A percentile compares a stretch with the other conserved stretches of the same genome.
These are phyloP conservation scores for Unio pictorum DNA, from an alignment of 2,888 invertebrate species.

Conservation along the genomic window DNA sequence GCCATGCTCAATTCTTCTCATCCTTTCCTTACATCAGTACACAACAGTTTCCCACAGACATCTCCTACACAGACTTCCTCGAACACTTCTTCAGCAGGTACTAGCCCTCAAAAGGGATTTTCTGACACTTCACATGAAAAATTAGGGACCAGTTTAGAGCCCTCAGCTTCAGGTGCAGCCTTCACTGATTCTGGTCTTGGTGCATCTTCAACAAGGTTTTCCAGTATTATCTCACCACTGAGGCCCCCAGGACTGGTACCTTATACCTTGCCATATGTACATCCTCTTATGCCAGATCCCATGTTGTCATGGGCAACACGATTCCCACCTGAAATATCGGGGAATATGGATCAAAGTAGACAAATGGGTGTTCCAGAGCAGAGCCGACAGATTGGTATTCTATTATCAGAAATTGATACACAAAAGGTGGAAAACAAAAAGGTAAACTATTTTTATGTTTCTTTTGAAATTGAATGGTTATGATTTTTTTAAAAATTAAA, in stretches of 20 bases:
- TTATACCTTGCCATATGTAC: background rate
- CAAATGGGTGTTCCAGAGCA: slow-evolving; percentile 16
- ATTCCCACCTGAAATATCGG: slow-evolving; percentile 14
- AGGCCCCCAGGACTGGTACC: slow-evolving; percentile 1
- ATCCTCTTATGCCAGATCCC: slow-evolving; percentile 27
- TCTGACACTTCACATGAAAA: background rate
- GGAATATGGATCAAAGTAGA: slow-evolving; percentile 2
- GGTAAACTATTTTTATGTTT: slow-evolving; percentile 18
- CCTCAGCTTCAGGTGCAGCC: background rate
- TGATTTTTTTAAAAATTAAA: too few species aligned
- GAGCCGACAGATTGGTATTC: slow-evolving; percentile 32
- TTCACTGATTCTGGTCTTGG: slow-evolving; percentile 10
- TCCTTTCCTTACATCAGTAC: background rate
- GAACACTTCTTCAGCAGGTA: background rate
- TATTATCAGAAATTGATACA: slow-evolving; percentile 42
- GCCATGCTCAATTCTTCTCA: background rate
- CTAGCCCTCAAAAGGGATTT: background rate
- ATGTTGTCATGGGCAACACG: slow-evolving; percentile 12
- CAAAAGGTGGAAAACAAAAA: slow-evolving; percentile 38
- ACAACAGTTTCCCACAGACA: slow-evolving; percentile 11
- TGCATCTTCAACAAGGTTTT: slow-evolving; percentile 5
- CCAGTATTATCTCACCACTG: slow-evolving; percentile 1
- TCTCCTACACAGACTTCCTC: background rate
- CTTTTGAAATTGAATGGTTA: background rate
- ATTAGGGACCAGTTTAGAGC: background rate